Evolutionary conservation across 1,140 invertebrate genomes (phyloP), one percentile per base, ranked within the genome.

Genomic region (Colletes gigas): DNA sequence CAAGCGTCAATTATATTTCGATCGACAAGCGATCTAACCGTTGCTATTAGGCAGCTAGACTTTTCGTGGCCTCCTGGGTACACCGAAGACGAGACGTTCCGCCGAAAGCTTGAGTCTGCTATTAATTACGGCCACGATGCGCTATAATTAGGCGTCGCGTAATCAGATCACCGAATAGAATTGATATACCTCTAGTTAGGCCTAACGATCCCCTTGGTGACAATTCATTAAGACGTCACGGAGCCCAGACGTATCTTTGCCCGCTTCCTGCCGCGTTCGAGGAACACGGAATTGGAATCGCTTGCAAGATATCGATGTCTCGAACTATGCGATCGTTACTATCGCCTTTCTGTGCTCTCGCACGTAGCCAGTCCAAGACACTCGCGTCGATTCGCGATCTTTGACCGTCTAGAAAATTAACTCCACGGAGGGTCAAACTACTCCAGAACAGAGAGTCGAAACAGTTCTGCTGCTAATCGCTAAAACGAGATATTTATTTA

Each of bases 171-270:
- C 80, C 86, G 89, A 89, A 86, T 62, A 70, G 83, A 84, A 71
- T 78, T 87, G 88, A 90, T 92, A 90, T 90, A 85, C 88, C 90
- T 91, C 90, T 90, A 88, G 87, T 89, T 90, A 84, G 85, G 82
- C 81, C 87, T 90, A 91, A 92, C 90, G 90, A 91, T 92, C 89
- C 91, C 90, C 90, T 89, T 79, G 90, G 85, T 89, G 89, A 90
- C 90, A 89, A 93, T 93, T 90, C 90, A 91, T 93, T 92, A 92
- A 89, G 85, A 77, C 72, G 67, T 85, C 86, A 85, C 73, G 60
- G 47, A 30, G 21, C 69, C 44, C 63, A 52, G 63, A 15, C 4
- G 30, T 63, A 78, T 72, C 68, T 71, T 72, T 30, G 14, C 59
- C n/a, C 30, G 67, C 4, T 39, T 59, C 63, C 39, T 5, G 41